phyloP scores from a whole-genome alignment of 2,113 vertebrate genomes.

The Microcebus tavaratra region DNA sequence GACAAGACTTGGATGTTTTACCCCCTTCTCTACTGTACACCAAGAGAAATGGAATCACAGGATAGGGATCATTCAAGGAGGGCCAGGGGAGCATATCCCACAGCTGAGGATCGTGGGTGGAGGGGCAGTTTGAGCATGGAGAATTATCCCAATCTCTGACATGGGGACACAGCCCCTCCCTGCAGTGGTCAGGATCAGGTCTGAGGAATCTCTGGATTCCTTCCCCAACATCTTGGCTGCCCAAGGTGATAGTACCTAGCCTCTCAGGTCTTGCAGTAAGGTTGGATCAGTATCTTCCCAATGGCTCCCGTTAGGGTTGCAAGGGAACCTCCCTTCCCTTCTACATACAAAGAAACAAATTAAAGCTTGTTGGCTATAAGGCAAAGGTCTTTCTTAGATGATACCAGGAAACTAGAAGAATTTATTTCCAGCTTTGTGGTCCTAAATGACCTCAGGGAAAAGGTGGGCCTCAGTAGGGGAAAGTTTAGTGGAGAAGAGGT shows the following conservation, averaged over 20 bases:
- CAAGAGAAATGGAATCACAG: background rate
- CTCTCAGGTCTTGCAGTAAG: background rate
- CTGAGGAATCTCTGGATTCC: background rate
- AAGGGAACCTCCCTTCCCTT: background rate
- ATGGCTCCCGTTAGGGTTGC: background rate
- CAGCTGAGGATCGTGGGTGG: background rate
- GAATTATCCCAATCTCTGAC: background rate
- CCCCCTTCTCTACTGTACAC: background rate
- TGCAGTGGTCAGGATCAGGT: background rate
- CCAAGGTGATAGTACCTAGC: background rate
- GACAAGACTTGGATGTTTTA: background rate
- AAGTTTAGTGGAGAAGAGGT: slow-evolving; percentile 49
- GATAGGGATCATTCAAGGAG: background rate
- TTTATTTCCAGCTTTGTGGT: slow-evolving; percentile 17
- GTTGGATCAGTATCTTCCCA: background rate
- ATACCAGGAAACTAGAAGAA: background rate
- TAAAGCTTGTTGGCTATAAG: background rate
- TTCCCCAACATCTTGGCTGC: background rate
- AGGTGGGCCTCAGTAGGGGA: slow-evolving; percentile 6
- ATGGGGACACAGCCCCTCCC: no score
- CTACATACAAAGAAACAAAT: background rate
- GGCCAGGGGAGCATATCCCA: background rate
- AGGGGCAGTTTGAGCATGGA: background rate
- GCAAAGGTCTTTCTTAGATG: background rate
- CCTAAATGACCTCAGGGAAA: background rate